Conservation (phyloP, 2,797 vertebrate genomes). For the Erpetoichthys calabaricus region DNA sequence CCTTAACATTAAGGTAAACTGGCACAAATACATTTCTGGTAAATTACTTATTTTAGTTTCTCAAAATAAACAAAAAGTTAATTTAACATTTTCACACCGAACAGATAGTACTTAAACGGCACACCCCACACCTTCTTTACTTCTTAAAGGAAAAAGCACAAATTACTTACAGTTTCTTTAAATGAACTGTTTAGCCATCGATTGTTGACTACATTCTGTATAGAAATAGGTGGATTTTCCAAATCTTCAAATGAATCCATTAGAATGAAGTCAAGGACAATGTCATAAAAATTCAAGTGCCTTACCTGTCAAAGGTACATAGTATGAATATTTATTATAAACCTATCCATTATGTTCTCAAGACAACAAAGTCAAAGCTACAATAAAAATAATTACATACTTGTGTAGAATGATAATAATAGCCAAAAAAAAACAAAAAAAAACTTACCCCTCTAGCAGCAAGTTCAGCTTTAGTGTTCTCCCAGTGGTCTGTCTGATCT, state of each 20-base stretch:
- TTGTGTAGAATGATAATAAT: no score
- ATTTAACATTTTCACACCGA: no score
- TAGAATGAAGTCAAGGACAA: constrained; percentile 92
- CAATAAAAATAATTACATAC: no score
- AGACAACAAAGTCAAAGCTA: no score
- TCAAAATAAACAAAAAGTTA: no score
- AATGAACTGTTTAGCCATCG: constrained; percentile 93
- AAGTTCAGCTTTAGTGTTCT: constrained; percentile 77
- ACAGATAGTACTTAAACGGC: no score
- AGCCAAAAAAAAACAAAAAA: neutral
- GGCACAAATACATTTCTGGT: no score
- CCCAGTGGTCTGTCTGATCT: constrained; percentile 81
- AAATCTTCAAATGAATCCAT: constrained; percentile 97
- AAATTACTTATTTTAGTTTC: no score
- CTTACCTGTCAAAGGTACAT: constrained; percentile 57
- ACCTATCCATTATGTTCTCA: no score
- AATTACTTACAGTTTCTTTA: constrained; percentile 78
- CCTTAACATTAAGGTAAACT: no score
- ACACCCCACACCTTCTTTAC: neutral
- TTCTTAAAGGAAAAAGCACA: no score
- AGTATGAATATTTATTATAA: neutral
- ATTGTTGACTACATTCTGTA: constrained; percentile 90
- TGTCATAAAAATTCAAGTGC: constrained; percentile 90
- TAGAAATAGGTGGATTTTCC: constrained; percentile 87
- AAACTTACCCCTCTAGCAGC: constrained; percentile 69